Evolutionary conservation across 2,888 invertebrate species (phyloP).

Genomic region (Ametastegia equiseti): DNA sequence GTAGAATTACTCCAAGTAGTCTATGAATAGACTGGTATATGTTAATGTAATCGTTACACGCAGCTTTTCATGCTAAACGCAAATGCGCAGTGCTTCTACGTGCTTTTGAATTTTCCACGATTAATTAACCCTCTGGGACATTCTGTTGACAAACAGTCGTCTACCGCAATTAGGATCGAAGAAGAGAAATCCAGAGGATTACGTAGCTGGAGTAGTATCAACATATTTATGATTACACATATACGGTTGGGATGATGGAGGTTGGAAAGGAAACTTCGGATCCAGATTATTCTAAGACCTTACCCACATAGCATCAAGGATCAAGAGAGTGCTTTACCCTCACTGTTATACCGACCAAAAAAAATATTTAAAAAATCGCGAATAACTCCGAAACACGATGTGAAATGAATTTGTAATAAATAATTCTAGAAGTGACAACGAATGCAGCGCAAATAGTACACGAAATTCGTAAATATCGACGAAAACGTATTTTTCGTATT

Average conservation of each 20-base stretch:
- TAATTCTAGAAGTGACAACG: no score
- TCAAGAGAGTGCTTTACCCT: no score
- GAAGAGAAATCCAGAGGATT: not conserved
- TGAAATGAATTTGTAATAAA: no score
- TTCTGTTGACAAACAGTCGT: constrained; percentile 5
- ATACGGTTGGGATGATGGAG: not conserved
- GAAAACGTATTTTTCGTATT: no score
- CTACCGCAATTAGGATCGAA: constrained; percentile 18
- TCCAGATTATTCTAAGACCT: not conserved
- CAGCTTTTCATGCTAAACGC: not conserved
- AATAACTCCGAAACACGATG: no score
- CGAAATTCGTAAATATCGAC: no score
- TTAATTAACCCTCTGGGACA: not conserved
- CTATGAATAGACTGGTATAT: not conserved
- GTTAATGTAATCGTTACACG: not conserved
- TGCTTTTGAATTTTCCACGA: constrained; percentile 13
- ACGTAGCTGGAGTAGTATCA: not conserved
- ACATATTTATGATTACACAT: not conserved
- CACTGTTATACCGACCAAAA: no score
- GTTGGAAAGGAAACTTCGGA: not conserved
- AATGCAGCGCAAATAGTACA: no score
- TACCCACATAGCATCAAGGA: no score
- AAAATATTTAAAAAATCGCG: no score
- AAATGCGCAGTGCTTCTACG: not conserved
- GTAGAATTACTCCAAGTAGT: not conserved